Base-by-base conservation (phyloP, 1,140 invertebrate genomes). In the Coptotermes formosanus region DNA sequence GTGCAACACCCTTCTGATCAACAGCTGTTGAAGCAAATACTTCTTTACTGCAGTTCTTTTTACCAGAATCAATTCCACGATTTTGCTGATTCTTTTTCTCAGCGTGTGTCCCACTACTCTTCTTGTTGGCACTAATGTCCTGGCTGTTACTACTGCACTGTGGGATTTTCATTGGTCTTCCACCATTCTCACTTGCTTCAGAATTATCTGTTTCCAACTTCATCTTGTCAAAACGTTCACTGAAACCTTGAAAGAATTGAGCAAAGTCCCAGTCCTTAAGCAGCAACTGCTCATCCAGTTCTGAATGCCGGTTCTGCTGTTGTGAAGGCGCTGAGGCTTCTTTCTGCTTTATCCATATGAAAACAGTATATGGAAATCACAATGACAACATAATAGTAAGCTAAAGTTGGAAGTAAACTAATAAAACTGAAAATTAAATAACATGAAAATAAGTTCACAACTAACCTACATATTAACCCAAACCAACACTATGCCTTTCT, bases 221-320 rank as follows among this genome's bases (percentile, higher is more conserved):
- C 44, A 82, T 85, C 25, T 87, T 88, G 11, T 87, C 86, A 25
- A 83, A 38, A 44, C 83, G 89, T 88, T 91, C 91, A 88, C 91
- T 92, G 89, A 92, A 92, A 45, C 92, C 93, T 88, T 95, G 94
- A 90, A 97, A 96, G 92, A 96, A 96, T 90, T 94, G 93, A 87
- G 95, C 94, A 91, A 97, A 95, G 91, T 96, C 95, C 96, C 95
- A 97, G 87, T 96, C 96, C 90, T 95, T 95, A 83, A 97, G 91
- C 52, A 96, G 92, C 64, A 94, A 93, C 82, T 95, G 94, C 90
- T 96, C 95, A 88, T 95, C 95, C 88, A 93, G 91, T 88, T 95
- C 94, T 21, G 92, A 92, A 86, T 90, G 89, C 87, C 92, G 85
- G 89, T 91, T 90, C 88, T 87, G 89, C 45, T 85, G 84, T 69